These are phyloP conservation scores for Crossaster papposus DNA, from an alignment of 53 echinoderm and acorn worm genomes.

Conservation along the genomic window DNA sequence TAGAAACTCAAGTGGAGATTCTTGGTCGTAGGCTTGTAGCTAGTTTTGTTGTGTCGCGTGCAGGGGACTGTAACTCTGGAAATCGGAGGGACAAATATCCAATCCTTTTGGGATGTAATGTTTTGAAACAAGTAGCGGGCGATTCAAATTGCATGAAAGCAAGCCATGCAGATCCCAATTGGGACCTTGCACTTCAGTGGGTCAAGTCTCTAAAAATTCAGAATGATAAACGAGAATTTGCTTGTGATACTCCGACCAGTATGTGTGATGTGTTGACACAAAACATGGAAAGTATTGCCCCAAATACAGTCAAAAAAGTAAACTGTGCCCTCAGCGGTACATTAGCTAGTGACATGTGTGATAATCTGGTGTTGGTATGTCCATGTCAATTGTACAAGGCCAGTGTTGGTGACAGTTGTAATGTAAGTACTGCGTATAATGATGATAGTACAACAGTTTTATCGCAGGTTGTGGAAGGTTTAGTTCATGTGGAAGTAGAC, in stretches of 20 bases:
- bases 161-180: neutral
- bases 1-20: neutral
- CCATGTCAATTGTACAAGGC: no score
- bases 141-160: neutral
- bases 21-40: neutral
- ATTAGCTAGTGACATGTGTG: no score
- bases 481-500: neutral
- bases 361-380: no score
- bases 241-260: neutral
- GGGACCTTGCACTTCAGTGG: neutral
- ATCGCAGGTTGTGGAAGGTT: no score
- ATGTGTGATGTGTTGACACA: neutral
- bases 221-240: neutral
- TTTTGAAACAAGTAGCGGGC: neutral
- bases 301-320: no score
- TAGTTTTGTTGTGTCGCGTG: neutral
- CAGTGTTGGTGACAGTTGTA: no score
- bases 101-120: slow-evolving; percentile 18
- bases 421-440: no score
- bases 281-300: no score
- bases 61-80: neutral
- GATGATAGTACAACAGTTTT: no score
- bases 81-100: no score
- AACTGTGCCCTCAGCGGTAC: no score
- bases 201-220: no score